Evolutionary conservation across 2,888 invertebrate species (phyloP).

Genomic region (Miltochrista miniata): DNA sequence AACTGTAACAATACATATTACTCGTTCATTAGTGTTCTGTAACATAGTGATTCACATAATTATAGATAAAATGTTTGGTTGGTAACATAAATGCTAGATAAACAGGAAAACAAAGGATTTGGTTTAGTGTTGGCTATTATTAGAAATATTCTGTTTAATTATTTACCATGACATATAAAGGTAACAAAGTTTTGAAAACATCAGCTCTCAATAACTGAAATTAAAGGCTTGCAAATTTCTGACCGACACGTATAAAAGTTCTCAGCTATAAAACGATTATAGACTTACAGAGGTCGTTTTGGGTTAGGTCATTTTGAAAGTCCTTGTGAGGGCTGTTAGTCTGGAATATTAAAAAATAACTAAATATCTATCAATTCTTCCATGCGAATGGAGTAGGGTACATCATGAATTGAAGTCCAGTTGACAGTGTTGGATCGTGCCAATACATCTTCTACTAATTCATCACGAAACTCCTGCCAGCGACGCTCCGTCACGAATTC

Average conservation of each 20-base stretch:
- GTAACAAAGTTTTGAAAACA: too few relatives aligned
- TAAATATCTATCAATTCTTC: slow-evolving; percentile 77
- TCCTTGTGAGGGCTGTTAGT: background rate
- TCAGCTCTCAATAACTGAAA: too few relatives aligned
- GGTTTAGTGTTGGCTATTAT: background rate
- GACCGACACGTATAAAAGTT: too few relatives aligned
- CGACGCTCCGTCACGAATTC: slow-evolving; percentile 79
- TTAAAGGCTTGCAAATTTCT: too few relatives aligned
- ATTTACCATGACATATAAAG: background rate
- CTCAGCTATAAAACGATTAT: too few relatives aligned
- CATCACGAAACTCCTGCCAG: slow-evolving; percentile 82
- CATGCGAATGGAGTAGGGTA: slow-evolving; percentile 86
- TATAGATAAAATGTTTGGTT: too few relatives aligned
- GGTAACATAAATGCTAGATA: background rate
- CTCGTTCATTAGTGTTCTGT: background rate
- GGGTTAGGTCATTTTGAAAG: too few relatives aligned
- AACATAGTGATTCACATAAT: too few relatives aligned
- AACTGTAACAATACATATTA: background rate
- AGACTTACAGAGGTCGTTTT: too few relatives aligned
- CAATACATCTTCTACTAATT: slow-evolving; percentile 76
- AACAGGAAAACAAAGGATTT: background rate
- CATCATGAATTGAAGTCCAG: slow-evolving; percentile 84
- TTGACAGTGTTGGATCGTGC: slow-evolving; percentile 75
- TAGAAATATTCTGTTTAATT: background rate
- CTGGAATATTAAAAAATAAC: slow-evolving; percentile 12